Conservation (phyloP, 2,888 invertebrate genomes). For the Callyntrura sp. region DNA sequence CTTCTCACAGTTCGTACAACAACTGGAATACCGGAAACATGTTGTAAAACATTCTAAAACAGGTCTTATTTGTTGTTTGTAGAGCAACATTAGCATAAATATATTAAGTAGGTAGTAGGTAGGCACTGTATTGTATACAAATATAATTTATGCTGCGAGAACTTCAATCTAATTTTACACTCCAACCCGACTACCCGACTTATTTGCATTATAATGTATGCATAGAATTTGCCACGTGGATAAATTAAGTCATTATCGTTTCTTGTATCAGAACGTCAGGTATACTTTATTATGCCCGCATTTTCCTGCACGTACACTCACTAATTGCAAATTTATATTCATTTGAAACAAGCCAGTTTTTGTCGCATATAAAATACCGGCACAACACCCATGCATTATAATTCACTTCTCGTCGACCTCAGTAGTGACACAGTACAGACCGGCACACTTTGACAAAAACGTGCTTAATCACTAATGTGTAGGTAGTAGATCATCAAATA, state of each 20-base stretch:
- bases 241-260: slow-evolving; percentile 1
- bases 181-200: too few species aligned
- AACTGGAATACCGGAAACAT: slow-evolving; percentile 63
- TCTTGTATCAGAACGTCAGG: not conserved
- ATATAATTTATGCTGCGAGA: too few species aligned
- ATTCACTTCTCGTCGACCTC: not conserved
- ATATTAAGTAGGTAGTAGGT: too few species aligned
- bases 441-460: slow-evolving; percentile 18
- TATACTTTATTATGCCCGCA: slow-evolving; percentile 9
- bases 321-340: not conserved
- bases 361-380: not conserved
- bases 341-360: too few species aligned
- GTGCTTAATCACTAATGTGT: not conserved
- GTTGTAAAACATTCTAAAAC: slow-evolving; percentile 53
- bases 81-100: slow-evolving; percentile 37
- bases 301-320: not conserved
- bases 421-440: not conserved
- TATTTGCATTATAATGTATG: too few species aligned
- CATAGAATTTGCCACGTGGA: too few species aligned
- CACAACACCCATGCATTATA: not conserved
- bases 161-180: not conserved
- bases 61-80: slow-evolving; percentile 41
- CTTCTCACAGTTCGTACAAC: not conserved
- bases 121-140: too few species aligned
- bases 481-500: not conserved